Evolutionary conservation across 2,888 invertebrate genomes (phyloP).

Genomic region (Myathropa florea): DNA sequence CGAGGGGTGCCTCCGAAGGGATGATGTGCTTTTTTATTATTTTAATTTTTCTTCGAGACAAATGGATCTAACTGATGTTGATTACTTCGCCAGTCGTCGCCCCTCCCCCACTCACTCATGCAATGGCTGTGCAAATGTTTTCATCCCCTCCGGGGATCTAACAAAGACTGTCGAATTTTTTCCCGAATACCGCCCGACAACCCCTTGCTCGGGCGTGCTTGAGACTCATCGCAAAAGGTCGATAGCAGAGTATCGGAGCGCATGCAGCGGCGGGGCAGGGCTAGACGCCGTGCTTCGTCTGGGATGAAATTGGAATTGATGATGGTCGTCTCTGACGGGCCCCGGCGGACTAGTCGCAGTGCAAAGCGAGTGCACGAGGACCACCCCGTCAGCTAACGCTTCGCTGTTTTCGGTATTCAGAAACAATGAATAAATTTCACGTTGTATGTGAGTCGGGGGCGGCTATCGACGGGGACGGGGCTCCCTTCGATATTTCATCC

Average conservation of each 20-base stretch:
- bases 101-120: background rate
- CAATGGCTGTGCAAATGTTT: slow-evolving; percentile 33
- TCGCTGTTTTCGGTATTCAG: slow-evolving; percentile 35
- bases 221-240: slow-evolving; percentile 37
- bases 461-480: slow-evolving; percentile 53
- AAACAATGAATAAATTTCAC: slow-evolving; percentile 67
- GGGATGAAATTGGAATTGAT: slow-evolving; percentile 68
- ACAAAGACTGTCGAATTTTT: slow-evolving; percentile 1
- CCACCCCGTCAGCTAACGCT: background rate
- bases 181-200: background rate
- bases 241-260: slow-evolving; percentile 21
- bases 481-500: slow-evolving; percentile 62
- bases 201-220: background rate
- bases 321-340: slow-evolving; percentile 44
- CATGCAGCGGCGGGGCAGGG: background rate
- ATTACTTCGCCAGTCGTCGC: slow-evolving; percentile 9
- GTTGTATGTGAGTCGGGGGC: slow-evolving; percentile 20
- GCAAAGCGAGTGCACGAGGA: slow-evolving; percentile 46
- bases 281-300: slow-evolving; percentile 38
- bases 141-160: slow-evolving; percentile 39
- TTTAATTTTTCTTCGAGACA: slow-evolving; percentile 43
- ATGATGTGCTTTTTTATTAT: slow-evolving; percentile 18
- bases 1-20: background rate
- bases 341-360: slow-evolving; percentile 47
- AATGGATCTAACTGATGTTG: slow-evolving; percentile 65